Percentiles rank a stretch among this genome's conserved stretches.
These are phyloP conservation scores for Athripsodes cinereus DNA, from an alignment of 2,888 invertebrate genomes.

Conservation along the genomic window DNA sequence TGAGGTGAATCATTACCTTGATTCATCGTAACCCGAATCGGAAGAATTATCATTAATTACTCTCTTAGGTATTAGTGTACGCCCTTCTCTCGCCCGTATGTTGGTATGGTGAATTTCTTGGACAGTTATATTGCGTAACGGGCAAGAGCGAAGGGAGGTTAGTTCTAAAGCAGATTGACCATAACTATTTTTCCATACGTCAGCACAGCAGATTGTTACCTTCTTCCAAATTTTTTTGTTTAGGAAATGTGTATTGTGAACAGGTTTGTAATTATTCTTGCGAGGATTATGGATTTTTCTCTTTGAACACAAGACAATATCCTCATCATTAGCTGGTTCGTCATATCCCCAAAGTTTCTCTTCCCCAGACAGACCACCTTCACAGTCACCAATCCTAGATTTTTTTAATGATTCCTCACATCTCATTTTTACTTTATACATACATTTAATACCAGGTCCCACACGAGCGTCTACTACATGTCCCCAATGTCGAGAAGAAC, in stretches of 20 bases:
- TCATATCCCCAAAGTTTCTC: slow-evolving; percentile 9
- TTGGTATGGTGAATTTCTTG: too few relatives aligned
- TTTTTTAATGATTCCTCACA: slow-evolving; percentile 38
- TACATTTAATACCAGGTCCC: slow-evolving; percentile 74
- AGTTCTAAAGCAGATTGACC: slow-evolving; percentile 62
- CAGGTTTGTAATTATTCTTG: not conserved
- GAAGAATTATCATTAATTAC: slow-evolving; percentile 58
- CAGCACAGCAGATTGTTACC: slow-evolving; percentile 63
- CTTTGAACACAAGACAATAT: not conserved
- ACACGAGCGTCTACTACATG: slow-evolving; percentile 80
- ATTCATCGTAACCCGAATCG: slow-evolving; percentile 69
- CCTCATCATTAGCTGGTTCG: not conserved
- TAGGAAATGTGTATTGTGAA: slow-evolving; percentile 6
- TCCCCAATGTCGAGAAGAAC: slow-evolving; percentile 68
- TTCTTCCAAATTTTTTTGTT: slow-evolving; percentile 16
- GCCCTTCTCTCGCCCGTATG: too few relatives aligned
- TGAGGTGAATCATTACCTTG: slow-evolving; percentile 25
- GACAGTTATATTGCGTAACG: too few relatives aligned
- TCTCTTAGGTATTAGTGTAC: not conserved
- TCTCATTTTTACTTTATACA: slow-evolving; percentile 65
- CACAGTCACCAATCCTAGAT: slow-evolving; percentile 33
- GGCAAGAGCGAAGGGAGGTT: slow-evolving; percentile 54
- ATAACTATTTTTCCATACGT: slow-evolving; percentile 58
- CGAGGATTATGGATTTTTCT: slow-evolving; percentile 7
- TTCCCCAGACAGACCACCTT: slow-evolving; percentile 28